Percentiles rank a stretch among this genome's conserved stretches.
Evolutionary conservation across 2,888 invertebrate species (phyloP).

Genomic region (Azorinus chamasolen): DNA sequence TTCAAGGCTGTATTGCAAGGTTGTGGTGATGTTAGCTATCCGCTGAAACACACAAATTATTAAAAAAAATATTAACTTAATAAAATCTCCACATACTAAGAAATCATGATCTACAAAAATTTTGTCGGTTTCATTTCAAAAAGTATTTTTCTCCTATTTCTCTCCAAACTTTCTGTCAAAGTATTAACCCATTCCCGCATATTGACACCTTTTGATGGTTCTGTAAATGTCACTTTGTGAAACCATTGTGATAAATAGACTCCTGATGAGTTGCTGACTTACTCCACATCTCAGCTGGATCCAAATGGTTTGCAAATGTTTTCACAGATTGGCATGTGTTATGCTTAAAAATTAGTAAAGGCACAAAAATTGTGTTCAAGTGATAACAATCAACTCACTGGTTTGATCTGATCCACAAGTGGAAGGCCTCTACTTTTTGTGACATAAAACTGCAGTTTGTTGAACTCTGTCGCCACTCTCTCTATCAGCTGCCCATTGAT

Average conservation of each 20-base stretch:
- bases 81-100: not conserved
- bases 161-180: not conserved
- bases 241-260: no score
- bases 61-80: not conserved
- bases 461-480: constrained; percentile 92
- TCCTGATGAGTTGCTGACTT: no score
- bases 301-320: no score
- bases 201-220: no score
- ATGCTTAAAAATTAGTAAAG: no score
- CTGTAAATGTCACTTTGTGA: no score
- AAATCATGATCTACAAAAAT: no score
- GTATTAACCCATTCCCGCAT: no score
- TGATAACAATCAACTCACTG: constrained; percentile 73
- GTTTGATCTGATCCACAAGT: constrained; percentile 86
- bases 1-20: constrained; percentile 86
- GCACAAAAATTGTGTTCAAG: no score
- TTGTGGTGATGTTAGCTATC: constrained; percentile 84
- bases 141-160: not conserved
- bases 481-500: constrained; percentile 90
- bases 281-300: no score
- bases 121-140: no score
- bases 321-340: no score
- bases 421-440: constrained; percentile 89
- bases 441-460: constrained; percentile 91
- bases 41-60: constrained; percentile 80